Conservation (phyloP, 1,140 invertebrate species). For the Drosophila nigrodunni region DNA sequence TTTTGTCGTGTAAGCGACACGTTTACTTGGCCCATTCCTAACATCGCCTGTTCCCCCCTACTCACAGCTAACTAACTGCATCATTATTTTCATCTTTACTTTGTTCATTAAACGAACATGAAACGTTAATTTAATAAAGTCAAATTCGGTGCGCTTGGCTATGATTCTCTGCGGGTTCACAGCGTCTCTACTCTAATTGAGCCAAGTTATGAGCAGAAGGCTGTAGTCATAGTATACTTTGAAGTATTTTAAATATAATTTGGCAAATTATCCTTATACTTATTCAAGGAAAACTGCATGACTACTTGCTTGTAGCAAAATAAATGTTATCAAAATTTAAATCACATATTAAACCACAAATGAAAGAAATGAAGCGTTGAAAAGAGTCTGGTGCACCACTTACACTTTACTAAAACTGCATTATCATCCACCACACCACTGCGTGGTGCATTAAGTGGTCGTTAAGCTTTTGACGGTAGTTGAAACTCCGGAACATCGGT, state of each 20-base stretch:
- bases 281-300: not conserved
- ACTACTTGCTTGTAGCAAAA: no score
- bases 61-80: constrained; percentile 50
- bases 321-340: not conserved
- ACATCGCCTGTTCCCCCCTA: not conserved
- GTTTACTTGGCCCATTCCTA: constrained; percentile 42
- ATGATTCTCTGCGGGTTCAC: constrained; percentile 1
- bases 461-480: constrained; percentile 50
- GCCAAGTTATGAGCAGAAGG: constrained; percentile 30
- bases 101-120: constrained; percentile 83
- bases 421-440: constrained; percentile 37
- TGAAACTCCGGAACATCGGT: constrained; percentile 14
- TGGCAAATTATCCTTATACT: not conserved
- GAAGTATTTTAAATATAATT: constrained; percentile 22
- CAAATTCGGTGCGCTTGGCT: constrained; percentile 53
- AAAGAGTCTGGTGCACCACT: not conserved
- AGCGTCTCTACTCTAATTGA: constrained; percentile 59
- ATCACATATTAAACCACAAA: no score
- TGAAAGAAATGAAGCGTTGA: no score
- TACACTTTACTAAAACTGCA: constrained; percentile 39
- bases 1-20: constrained; percentile 66
- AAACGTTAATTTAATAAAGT: constrained; percentile 84
- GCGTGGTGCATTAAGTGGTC: constrained; percentile 42
- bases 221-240: constrained; percentile 17
- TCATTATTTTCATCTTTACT: constrained; percentile 80